A percentile compares a stretch with the other conserved stretches of the same genome.
Conservation (phyloP, 2,113 vertebrate genomes). For the Mirza zaza region DNA sequence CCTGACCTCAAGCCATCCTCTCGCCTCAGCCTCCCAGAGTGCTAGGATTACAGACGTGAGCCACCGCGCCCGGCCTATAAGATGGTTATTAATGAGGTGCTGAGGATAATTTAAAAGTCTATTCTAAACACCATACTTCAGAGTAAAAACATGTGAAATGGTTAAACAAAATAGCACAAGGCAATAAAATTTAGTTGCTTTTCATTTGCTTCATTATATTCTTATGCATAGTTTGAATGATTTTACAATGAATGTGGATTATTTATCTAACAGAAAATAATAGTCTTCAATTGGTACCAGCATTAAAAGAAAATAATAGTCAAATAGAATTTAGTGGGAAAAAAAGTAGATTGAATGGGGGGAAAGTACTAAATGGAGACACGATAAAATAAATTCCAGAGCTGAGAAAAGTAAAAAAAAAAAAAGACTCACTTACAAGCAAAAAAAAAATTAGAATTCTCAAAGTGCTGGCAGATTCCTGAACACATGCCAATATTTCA, state of each 20-base stretch:
- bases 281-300: too few species aligned
- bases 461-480: not conserved
- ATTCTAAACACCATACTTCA: not conserved
- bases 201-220: not conserved
- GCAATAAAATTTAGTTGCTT: not conserved
- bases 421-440: not conserved
- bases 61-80: too few species aligned
- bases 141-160: not conserved
- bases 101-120: not conserved
- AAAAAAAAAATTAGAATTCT: not conserved
- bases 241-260: not conserved
- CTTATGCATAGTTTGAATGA: not conserved
- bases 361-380: not conserved
- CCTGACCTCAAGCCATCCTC: too few species aligned
- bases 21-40: too few species aligned
- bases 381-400: not conserved
- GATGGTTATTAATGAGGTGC: rapidly evolving
- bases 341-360: not conserved
- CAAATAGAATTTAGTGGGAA: not conserved
- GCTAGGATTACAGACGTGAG: too few species aligned
- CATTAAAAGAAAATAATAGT: not conserved
- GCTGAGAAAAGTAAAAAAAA: not conserved
- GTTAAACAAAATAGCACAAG: not conserved
- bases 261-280: not conserved
- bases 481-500: not conserved